These are phyloP conservation scores for Scylla paramamosain DNA, from an alignment of 1,140 invertebrate species.

Conservation along the genomic window DNA sequence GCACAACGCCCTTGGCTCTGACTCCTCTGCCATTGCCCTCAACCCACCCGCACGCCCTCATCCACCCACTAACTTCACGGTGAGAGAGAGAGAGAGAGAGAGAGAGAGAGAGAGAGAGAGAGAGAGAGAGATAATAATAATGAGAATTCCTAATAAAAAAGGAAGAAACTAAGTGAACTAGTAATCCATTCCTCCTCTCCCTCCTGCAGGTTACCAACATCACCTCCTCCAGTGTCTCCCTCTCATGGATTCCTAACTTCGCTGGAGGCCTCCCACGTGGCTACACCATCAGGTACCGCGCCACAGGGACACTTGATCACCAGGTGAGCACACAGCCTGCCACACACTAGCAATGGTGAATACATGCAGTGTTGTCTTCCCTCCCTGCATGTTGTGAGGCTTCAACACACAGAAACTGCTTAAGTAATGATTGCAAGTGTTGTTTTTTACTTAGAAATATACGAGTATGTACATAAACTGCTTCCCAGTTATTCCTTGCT, in stretches of 20 bases:
- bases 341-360: no score
- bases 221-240: constrained; percentile 91
- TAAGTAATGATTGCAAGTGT: no score
- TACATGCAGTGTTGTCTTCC: no score
- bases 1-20: constrained; percentile 90
- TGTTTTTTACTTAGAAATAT: no score
- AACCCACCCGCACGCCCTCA: constrained; percentile 55
- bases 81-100: background rate
- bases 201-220: constrained; percentile 88
- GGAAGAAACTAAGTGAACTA: background rate
- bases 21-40: constrained; percentile 53
- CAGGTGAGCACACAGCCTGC: background rate
- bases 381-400: no score
- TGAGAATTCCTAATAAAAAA: no score
- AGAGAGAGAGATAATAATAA: background rate
- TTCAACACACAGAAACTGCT: no score
- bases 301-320: background rate
- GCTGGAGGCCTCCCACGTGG: constrained; percentile 87
- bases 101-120: constrained; percentile 26
- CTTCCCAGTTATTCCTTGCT: no score
- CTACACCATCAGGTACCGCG: constrained; percentile 55
- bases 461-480: no score
- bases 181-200: background rate
- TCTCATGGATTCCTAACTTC: constrained; percentile 96
- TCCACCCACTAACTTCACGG: constrained; percentile 54